Evolutionary conservation across 2,888 invertebrate genomes (phyloP).

Genomic region (Eupithecia pulchellata): DNA sequence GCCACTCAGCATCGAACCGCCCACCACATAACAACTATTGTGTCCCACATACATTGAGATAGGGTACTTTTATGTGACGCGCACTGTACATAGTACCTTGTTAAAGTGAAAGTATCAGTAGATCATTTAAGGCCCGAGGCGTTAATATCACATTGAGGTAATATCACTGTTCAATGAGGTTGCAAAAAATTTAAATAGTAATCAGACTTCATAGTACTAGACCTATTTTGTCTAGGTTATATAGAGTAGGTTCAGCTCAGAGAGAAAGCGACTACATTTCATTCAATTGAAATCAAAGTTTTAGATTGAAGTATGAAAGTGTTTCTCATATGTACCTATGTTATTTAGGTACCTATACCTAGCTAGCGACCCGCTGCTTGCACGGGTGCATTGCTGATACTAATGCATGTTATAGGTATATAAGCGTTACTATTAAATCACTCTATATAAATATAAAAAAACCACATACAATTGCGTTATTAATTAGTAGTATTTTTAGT

Average conservation of each 20-base stretch:
- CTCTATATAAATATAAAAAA: too few relatives aligned
- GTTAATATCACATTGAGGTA: conserved; percentile 41
- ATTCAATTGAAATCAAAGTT: neutral
- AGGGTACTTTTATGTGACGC: too few relatives aligned
- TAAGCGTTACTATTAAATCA: too few relatives aligned
- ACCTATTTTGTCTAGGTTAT: neutral
- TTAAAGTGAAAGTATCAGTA: conserved; percentile 64
- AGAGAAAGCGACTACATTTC: conserved; percentile 27
- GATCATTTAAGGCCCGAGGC: conserved; percentile 44
- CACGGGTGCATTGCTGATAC: too few relatives aligned
- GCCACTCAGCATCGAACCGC: too few relatives aligned
- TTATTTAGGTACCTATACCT: neutral
- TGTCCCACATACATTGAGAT: too few relatives aligned
- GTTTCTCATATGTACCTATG: neutral
- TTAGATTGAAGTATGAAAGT: neutral
- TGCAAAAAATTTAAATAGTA: conserved; percentile 24
- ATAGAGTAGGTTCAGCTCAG: neutral
- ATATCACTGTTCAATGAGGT: conserved; percentile 36
- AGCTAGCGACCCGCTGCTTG: too few relatives aligned
- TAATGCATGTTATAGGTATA: too few relatives aligned
- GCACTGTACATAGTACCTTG: too few relatives aligned
- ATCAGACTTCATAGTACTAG: conserved; percentile 10
- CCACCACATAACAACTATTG: too few relatives aligned
- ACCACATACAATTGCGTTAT: too few relatives aligned
- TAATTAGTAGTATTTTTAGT: too few relatives aligned